Conservation (phyloP, 2,113 vertebrate species). For the Sarotherodon lohbergeri region DNA sequence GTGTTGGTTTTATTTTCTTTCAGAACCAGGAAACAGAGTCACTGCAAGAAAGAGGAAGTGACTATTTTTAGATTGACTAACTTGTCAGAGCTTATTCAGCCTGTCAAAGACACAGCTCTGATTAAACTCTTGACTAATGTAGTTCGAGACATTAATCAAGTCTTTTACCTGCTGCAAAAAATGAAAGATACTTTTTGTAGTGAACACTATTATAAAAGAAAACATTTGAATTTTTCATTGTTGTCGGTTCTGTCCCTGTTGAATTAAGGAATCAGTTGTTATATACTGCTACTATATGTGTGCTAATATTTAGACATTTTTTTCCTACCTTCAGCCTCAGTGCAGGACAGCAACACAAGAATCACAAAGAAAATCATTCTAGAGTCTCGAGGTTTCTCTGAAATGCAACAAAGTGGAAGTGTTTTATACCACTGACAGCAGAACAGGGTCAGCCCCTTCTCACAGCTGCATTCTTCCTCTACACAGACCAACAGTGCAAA, state of each 20-base stretch:
- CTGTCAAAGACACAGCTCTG: neutral
- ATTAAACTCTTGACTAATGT: accelerated
- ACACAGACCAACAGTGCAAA: accelerated
- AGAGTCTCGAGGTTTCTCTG: neutral
- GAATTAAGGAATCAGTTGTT: accelerated
- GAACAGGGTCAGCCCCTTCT: neutral
- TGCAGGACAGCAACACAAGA: neutral
- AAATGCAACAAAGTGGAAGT: accelerated
- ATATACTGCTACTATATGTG: neutral
- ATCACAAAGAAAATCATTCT: neutral
- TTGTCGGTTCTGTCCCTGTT: accelerated
- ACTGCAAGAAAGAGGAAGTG: neutral
- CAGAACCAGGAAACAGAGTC: accelerated
- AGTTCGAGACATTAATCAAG: accelerated
- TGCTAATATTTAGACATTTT: accelerated
- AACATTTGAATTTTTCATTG: accelerated
- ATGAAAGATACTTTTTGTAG: accelerated
- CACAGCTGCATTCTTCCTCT: accelerated
- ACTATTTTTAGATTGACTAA: neutral
- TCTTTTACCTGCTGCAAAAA: accelerated
- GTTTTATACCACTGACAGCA: neutral
- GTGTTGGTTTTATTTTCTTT: neutral
- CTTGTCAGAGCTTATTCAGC: neutral
- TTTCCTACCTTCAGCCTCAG: neutral
- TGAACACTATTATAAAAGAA: neutral